Percentiles rank a stretch among this genome's conserved stretches.
These are phyloP conservation scores for Sinopyrophorus schimmeli DNA, from an alignment of 2,888 invertebrate species.

Conservation along the genomic window DNA sequence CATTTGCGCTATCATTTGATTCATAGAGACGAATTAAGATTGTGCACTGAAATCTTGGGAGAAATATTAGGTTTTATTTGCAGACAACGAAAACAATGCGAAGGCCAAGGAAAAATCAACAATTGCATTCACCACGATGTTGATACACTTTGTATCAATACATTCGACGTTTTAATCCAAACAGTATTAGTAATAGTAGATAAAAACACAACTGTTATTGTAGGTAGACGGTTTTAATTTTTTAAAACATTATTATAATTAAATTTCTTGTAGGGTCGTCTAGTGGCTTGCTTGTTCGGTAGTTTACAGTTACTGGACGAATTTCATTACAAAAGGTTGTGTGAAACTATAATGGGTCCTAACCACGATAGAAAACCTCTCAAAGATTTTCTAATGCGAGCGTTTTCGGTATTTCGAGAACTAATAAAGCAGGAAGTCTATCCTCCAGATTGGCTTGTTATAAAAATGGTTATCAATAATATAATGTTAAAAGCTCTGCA, in stretches of 20 bases:
- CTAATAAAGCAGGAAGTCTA: constrained; percentile 81
- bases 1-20: constrained; percentile 83
- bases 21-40: constrained; percentile 77
- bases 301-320: constrained; percentile 85
- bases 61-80: constrained; percentile 75
- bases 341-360: constrained; percentile 76
- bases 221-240: constrained; percentile 33
- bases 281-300: constrained; percentile 86
- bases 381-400: constrained; percentile 83
- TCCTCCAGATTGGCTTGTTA: constrained; percentile 87
- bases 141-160: constrained; percentile 78
- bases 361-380: constrained; percentile 75
- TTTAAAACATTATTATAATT: not conserved
- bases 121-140: constrained; percentile 76
- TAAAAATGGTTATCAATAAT: constrained; percentile 86
- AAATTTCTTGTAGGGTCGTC: constrained; percentile 66
- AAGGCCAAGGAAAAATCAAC: constrained; percentile 61
- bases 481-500: constrained; percentile 82
- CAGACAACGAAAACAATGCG: constrained; percentile 56
- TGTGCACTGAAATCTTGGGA: constrained; percentile 85
- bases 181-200: constrained; percentile 82
- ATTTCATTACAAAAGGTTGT: constrained; percentile 82
- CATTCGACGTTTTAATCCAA: constrained; percentile 83
- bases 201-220: constrained; percentile 57
- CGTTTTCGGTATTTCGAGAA: constrained; percentile 79